These are phyloP conservation scores for Craterocephalus amniculus DNA, from an alignment of 2,797 vertebrate species.

Conservation along the genomic window DNA sequence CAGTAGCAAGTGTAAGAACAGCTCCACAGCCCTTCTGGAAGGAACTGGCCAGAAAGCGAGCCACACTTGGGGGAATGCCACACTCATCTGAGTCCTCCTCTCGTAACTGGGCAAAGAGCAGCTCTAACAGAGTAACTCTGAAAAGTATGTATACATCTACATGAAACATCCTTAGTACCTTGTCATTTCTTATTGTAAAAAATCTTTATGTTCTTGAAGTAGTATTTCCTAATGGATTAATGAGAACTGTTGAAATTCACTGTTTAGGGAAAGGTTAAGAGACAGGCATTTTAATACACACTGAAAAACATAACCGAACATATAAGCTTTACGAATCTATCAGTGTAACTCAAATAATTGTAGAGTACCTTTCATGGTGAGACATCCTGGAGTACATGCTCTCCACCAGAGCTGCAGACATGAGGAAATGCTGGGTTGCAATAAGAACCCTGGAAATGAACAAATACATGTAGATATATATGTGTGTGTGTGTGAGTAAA, in stretches of 20 bases:
- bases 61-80: slow-evolving; percentile 75
- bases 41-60: slow-evolving; percentile 82
- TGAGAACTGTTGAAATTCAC: background rate
- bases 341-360: background rate
- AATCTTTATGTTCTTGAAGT: background rate
- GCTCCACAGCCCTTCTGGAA: slow-evolving; percentile 86
- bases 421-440: slow-evolving; percentile 91
- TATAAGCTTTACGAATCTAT: background rate
- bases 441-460: slow-evolving; percentile 87
- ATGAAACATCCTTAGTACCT: background rate
- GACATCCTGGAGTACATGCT: slow-evolving; percentile 89
- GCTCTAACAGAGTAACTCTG: slow-evolving; percentile 89
- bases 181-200: background rate
- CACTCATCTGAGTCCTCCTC: slow-evolving; percentile 74
- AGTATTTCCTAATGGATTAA: background rate
- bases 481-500: background rate
- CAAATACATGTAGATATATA: background rate
- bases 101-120: slow-evolving; percentile 83
- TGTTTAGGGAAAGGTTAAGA: background rate
- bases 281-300: background rate
- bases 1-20: slow-evolving; percentile 85
- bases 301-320: background rate
- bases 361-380: slow-evolving; percentile 89
- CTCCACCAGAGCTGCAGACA: slow-evolving; percentile 87
- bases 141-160: slow-evolving; percentile 22